Conservation (phyloP, 2,113 vertebrate species). For the Strigops habroptila region DNA sequence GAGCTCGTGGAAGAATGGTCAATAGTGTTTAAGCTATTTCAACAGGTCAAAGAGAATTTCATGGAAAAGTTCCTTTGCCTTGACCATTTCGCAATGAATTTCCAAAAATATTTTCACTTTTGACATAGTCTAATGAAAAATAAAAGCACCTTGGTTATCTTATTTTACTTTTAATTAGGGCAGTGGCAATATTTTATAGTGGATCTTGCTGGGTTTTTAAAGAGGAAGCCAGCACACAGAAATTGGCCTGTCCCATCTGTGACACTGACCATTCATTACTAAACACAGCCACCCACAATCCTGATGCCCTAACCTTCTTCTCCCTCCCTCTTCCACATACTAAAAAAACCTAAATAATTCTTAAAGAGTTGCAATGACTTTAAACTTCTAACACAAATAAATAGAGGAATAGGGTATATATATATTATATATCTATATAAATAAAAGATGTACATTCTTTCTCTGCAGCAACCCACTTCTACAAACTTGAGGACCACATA, state of each 20-base stretch:
- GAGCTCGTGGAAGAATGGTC: slow-evolving; percentile 46
- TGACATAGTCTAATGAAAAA: not conserved
- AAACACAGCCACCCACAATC: not conserved
- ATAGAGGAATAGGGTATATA: not conserved
- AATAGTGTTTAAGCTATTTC: slow-evolving; percentile 51
- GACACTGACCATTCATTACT: not conserved
- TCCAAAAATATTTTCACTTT: not conserved
- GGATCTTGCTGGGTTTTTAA: not conserved
- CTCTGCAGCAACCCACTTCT: not conserved
- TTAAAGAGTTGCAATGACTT: not conserved
- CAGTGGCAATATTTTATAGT: not conserved
- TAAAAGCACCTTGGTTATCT: not conserved
- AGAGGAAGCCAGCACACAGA: not conserved
- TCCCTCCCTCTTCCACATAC: not conserved
- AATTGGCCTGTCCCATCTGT: not conserved
- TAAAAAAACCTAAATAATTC: not conserved
- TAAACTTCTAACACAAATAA: not conserved
- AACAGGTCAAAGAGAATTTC: slow-evolving; percentile 31
- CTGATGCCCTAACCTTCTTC: not conserved
- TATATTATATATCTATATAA: not conserved
- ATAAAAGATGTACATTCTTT: not conserved
- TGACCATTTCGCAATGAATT: not conserved
- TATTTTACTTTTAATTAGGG: not conserved
- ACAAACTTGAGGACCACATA: not conserved
- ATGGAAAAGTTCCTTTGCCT: not conserved